Percentiles rank a stretch among this genome's conserved stretches.
These are phyloP conservation scores for Sarotherodon lohbergeri DNA, from an alignment of 2,113 vertebrate genomes.

Conservation along the genomic window DNA sequence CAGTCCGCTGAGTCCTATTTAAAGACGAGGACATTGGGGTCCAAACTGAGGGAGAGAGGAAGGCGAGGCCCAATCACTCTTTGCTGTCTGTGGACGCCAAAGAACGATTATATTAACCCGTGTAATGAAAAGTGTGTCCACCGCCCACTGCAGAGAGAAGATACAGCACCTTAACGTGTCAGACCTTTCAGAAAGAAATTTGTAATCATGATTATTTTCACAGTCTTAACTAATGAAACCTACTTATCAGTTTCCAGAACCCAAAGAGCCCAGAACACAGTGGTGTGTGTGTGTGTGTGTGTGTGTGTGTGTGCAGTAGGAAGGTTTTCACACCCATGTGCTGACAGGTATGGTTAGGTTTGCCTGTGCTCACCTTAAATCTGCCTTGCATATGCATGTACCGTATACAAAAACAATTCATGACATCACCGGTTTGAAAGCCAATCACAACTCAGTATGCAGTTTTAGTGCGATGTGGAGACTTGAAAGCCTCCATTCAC, in stretches of 20 bases:
- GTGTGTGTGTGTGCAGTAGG: not conserved
- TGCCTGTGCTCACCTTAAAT: not conserved
- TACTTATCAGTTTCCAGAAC: not conserved
- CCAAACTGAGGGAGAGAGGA: not conserved
- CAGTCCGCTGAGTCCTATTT: slow-evolving; percentile 28
- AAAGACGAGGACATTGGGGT: slow-evolving; percentile 5
- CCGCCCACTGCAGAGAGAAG: not conserved
- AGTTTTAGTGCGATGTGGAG: not conserved
- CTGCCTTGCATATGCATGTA: not conserved
- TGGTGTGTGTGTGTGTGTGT: not conserved
- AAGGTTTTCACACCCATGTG: not conserved
- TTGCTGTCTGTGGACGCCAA: not conserved
- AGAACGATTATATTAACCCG: not conserved
- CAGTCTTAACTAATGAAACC: not conserved
- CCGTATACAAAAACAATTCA: not conserved
- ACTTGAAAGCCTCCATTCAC: not conserved
- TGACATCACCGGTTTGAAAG: not conserved
- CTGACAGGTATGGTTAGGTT: not conserved
- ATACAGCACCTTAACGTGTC: not conserved
- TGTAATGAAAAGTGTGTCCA: not conserved
- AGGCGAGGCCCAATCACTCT: not conserved
- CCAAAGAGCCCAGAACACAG: not conserved
- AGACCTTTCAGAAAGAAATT: not conserved
- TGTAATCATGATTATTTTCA: not conserved
- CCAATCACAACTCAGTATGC: not conserved